phyloP scores from a whole-genome alignment of 2,113 vertebrate genomes.

The Oophaga pumilio region DNA sequence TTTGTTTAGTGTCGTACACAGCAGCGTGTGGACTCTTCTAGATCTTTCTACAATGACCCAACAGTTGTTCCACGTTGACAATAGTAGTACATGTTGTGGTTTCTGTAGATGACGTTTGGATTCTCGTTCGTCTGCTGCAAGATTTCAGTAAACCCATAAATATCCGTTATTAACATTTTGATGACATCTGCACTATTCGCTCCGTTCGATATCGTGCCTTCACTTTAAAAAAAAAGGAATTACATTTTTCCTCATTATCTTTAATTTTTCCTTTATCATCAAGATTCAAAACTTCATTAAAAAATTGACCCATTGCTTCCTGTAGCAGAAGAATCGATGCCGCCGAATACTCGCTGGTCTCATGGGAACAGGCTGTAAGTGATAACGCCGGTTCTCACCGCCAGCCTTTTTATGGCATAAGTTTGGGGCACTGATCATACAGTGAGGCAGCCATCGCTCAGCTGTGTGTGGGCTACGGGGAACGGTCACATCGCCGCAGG shows the following conservation, averaged over 20 bases:
- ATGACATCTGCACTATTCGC: conserved; percentile 39
- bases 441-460: background rate
- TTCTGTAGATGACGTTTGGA: background rate
- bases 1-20: too few species aligned
- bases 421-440: too few species aligned
- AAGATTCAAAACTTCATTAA: conserved; percentile 49
- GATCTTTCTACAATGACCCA: background rate
- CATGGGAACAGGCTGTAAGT: background rate
- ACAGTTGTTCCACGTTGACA: background rate
- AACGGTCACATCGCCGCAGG: background rate
- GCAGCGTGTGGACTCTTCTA: background rate
- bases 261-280: conserved; percentile 49
- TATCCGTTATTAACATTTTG: conserved; percentile 19
- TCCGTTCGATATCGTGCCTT: background rate
- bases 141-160: background rate
- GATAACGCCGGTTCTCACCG: background rate
- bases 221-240: background rate
- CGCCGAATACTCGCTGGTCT: background rate
- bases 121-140: background rate
- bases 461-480: background rate
- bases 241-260: conserved; percentile 29
- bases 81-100: background rate
- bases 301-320: conserved; percentile 3
- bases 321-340: conserved; percentile 18
- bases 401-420: background rate